Evolutionary conservation across 1,140 invertebrate genomes (phyloP).

Genomic region (Ditylenchus dipsaci): DNA sequence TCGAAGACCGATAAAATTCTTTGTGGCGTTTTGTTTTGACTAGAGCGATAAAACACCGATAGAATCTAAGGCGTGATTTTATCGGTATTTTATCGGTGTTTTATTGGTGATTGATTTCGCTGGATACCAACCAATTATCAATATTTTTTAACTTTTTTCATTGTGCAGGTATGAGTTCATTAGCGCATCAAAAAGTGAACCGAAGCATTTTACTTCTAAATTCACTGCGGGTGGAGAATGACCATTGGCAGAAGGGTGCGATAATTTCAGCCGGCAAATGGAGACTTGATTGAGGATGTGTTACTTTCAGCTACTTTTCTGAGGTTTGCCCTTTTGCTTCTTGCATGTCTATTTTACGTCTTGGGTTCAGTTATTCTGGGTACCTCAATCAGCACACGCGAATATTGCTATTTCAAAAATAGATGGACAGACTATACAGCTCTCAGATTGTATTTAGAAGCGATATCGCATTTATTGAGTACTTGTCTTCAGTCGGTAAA

Average conservation of each 20-base stretch:
- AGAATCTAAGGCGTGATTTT: too few relatives aligned
- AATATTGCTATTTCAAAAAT: slow-evolving; percentile 87
- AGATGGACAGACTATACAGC: slow-evolving; percentile 83
- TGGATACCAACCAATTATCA: too few relatives aligned
- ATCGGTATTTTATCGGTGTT: too few relatives aligned
- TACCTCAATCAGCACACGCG: slow-evolving; percentile 96
- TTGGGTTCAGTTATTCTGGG: slow-evolving; percentile 81
- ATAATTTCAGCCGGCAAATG: slow-evolving; percentile 97
- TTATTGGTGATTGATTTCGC: too few relatives aligned
- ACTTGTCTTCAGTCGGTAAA: slow-evolving; percentile 79
- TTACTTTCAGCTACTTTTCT: slow-evolving; percentile 79
- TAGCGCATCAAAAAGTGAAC: slow-evolving; percentile 96
- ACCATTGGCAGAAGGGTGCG: slow-evolving; percentile 91
- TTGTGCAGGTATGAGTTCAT: too few relatives aligned
- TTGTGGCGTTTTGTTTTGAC: too few relatives aligned
- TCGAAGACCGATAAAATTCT: too few relatives aligned
- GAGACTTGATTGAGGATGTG: slow-evolving; percentile 90
- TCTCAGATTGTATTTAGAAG: slow-evolving; percentile 81
- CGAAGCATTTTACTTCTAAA: slow-evolving; percentile 88
- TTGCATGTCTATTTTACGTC: not conserved
- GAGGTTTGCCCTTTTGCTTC: not conserved
- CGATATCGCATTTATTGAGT: slow-evolving; percentile 93
- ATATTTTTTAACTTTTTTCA: too few relatives aligned
- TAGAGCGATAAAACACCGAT: too few relatives aligned
- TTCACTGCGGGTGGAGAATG: slow-evolving; percentile 84